These are phyloP conservation scores for Drosophila pseudotalamancana DNA, from an alignment of 2,888 invertebrate species.

Conservation along the genomic window DNA sequence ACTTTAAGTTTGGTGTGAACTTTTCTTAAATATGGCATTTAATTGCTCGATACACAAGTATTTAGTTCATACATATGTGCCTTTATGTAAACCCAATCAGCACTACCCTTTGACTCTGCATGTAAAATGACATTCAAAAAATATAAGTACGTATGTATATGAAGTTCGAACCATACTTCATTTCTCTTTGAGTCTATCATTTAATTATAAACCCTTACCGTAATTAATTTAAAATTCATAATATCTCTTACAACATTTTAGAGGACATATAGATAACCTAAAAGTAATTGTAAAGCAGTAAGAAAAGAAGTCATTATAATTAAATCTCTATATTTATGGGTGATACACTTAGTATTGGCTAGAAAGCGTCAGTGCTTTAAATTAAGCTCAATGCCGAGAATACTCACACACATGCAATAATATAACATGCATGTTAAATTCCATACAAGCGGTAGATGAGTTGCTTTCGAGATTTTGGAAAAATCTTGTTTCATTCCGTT, in stretches of 20 bases:
- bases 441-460: not conserved
- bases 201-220: conserved; percentile 8
- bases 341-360: no score
- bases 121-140: conserved; percentile 6
- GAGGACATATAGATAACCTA: no score
- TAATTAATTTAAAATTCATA: conserved; percentile 11
- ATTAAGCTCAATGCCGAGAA: no score
- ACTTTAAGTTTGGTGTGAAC: conserved; percentile 8
- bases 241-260: no score
- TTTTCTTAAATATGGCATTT: conserved; percentile 1
- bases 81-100: conserved; percentile 2
- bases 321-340: no score
- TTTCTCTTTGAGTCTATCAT: conserved; percentile 25
- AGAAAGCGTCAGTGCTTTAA: no score
- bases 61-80: not conserved
- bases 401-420: no score
- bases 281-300: no score
- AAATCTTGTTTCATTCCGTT: not conserved
- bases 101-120: conserved; percentile 17
- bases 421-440: not conserved
- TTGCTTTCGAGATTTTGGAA: not conserved
- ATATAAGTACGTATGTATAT: not conserved
- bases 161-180: conserved; percentile 6
- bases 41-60: conserved; percentile 1
- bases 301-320: no score